Evolutionary conservation across 2,888 invertebrate species (phyloP), one percentile per base, ranked within the genome.

Genomic region (Sisyra nigra): DNA sequence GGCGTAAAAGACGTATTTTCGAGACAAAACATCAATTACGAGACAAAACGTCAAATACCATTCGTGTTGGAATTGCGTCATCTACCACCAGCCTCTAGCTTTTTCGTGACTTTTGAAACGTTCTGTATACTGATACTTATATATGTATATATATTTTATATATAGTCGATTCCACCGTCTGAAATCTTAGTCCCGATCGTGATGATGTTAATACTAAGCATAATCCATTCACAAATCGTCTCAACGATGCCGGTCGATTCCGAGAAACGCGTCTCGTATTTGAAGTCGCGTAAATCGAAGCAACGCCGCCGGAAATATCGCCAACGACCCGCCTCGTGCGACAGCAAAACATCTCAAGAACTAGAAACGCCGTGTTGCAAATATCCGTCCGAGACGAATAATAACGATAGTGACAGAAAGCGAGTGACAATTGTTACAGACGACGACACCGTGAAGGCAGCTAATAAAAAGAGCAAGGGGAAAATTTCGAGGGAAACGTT

Each of bases 211-310:
- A 66, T 79, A 40, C 64, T 87, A 46, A 82, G 81, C 50, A 65
- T 81, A 43, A 76, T 86, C 47, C 85, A 86, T 58, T 84, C 85
- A 1, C 84, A 84, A 63, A 85, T 87, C 52, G 81, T 80, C 7
- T 76, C 79, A 2, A 78, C 78, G 5, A 71, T 72, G 53, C 67
- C 67, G n/a, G 60, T 57, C 39, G 54, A 60, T 19, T 54, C 50
- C 11, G 57, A 54, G 47, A 54, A 52, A 40, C 53, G 48, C 40
- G 46, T 49, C 45, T 48, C 45, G 45, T 45, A 43, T 44, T 46
- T 40, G 46, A 49, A 14, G 48, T 48, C 40, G 44, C 44, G 31
- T 7, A 31, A 33, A 42, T 19, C 14, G 32, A 51, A 49, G 18
- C 61, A 60, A 45, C 53, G 55, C 11, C 55, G 61, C n/a, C 55